Evolutionary conservation across 1,140 invertebrate genomes (phyloP), one percentile per base, ranked within the genome.

Genomic region (Atta cephalotes): DNA sequence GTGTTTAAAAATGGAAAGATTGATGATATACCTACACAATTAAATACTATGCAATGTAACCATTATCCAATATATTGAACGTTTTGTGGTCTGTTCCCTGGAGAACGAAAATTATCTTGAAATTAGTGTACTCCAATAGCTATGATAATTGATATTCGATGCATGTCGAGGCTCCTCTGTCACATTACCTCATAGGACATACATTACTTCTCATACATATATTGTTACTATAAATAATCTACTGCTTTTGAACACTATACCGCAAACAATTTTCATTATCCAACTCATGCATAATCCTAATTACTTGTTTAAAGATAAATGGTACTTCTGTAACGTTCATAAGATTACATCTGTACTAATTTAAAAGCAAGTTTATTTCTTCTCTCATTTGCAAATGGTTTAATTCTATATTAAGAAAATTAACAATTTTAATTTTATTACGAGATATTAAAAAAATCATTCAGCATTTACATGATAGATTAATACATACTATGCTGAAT

Each of bases 121-220:
- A 91, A 91, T 91, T 91, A 89, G 89, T 74, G 31, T 91, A 6
- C 77, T 60, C 77, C 86, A 89, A 89, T 91, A 85, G 80, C 76
- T 56, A 35, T 56, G 85, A 87, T 91, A 91, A 91, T 91, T 91
- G 89, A 91, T 91, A 90, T 91, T 91, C 85, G 80, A 89, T 74
- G 77, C 78, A n/a, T 80, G 39, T 49, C 58, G 74, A 63, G 31
- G 84, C 81, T 82, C 65, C 28, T 71, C 78, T 53, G 14, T 35
- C 51, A 21, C 53, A 53, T 65, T 82, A 21, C 28, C 77, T 77
- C 79, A 76, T 68, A 80, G 87, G 72, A 90, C 49, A 81, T 87
- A 85, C 39, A 62, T 68, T 74, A 71, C 91, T 84, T 89, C 78
- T 86, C 53, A 86, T 77, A 49, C 1, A 51, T 45, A 72, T 84